Evolutionary conservation across 2,113 vertebrate genomes (phyloP), one percentile per base, ranked within the genome.

Genomic region (Odontesthes bonariensis): DNA sequence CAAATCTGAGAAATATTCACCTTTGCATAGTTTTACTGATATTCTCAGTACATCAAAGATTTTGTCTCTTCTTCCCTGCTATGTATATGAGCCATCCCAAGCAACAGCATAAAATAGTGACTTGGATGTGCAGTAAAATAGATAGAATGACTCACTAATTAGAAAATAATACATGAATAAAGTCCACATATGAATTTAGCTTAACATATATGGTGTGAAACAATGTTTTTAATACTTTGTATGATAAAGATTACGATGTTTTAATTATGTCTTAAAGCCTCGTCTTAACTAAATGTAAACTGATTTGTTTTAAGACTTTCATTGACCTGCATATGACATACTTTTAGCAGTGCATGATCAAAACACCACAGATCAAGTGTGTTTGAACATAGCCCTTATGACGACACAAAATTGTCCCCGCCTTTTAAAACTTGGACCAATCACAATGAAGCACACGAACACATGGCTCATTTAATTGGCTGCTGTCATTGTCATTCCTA

Each of bases 391-490:
- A 71, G 27, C 66, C 6, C 17, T 4, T 16, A 4, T 23, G 1
- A 11, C 8, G 0, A 2, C 8, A 0, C 1, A 5, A 9, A 0
- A 0, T 9, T 56, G 6, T 22, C 1, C 16, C 77, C 71, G 58
- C 73, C 75, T 46, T 14, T 2, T 0, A 0, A n/a, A 6, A 3
- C 17, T 42, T 6, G 1, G 54, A 52, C 82, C 86, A 88, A 49
- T 90, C 40, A 67, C 0, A 51, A 42, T 12, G 51, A 20, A 49
- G 66, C 6, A 6, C 0, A 2, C 11, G 42, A 53, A 0, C 17
- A 6, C 14, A 9, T 7, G 1, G 0, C n/a, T 52, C 8, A 52
- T 83, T 38, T 88, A 38, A 91, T 90, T 90, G 89, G 88, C 56
- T 75, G 14, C 9, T 5, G 1, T 9, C 3, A 5, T 0, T 31